Evolutionary conservation across 2,888 invertebrate genomes (phyloP).

Genomic region (Alloplasta piceator): DNA sequence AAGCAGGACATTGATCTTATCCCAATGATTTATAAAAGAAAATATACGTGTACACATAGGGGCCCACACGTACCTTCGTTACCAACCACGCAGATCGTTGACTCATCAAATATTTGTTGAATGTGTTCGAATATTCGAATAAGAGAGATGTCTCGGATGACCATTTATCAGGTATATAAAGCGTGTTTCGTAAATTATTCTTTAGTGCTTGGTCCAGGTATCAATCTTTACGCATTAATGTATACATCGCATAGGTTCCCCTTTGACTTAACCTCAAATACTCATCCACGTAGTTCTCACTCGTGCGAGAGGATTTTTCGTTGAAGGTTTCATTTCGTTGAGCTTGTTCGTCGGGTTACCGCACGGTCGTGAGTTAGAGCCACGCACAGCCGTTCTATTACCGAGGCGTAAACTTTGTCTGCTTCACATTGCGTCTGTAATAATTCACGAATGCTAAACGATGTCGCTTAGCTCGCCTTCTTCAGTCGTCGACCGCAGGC

Average conservation of each 20-base stretch:
- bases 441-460: conserved; percentile 57
- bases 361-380: conserved; percentile 6
- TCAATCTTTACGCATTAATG: conserved; percentile 58
- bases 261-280: conserved; percentile 10
- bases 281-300: no score
- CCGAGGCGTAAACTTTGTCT: conserved; percentile 27
- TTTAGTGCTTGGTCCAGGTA: conserved; percentile 56
- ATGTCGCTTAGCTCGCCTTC: conserved; percentile 61
- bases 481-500: conserved; percentile 72
- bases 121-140: conserved; percentile 27
- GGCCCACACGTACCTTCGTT: conserved; percentile 20
- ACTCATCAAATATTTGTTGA: conserved; percentile 63
- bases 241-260: conserved; percentile 12
- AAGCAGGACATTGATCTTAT: conserved; percentile 52
- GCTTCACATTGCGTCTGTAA: conserved; percentile 16
- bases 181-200: conserved; percentile 57
- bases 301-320: conserved; percentile 35
- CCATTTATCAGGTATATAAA: conserved; percentile 50
- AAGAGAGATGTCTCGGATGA: conserved; percentile 54
- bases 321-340: conserved; percentile 41
- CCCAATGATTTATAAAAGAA: conserved; percentile 28
- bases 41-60: conserved; percentile 15
- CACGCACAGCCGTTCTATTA: conserved; percentile 18
- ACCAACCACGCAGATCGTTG: conserved; percentile 47
- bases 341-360: conserved; percentile 39